Conservation (phyloP, 2,888 invertebrate species). For the Dryocosmus kuriphilus region DNA sequence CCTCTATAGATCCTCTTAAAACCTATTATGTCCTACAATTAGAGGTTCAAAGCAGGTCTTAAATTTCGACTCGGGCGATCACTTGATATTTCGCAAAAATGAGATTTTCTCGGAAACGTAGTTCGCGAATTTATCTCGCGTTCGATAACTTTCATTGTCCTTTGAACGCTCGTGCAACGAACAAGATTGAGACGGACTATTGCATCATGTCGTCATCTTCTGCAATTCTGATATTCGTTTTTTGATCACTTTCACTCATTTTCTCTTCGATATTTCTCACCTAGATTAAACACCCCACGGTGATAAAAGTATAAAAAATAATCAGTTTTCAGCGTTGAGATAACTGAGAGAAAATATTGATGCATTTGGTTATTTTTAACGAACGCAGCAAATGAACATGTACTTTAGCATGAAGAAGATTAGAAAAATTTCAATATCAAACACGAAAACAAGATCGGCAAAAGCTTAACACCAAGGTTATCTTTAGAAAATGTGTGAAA, state of each 20-base stretch:
- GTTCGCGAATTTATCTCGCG: conserved; percentile 53
- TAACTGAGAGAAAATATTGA: neutral
- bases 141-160: conserved; percentile 55
- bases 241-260: neutral
- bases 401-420: conserved; percentile 6
- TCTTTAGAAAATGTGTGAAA: conserved; percentile 6
- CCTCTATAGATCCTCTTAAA: no score
- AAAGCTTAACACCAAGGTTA: neutral
- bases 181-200: conserved; percentile 20
- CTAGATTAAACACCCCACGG: neutral
- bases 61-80: no score
- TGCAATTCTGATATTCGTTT: neutral
- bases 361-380: conserved; percentile 7
- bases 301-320: neutral
- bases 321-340: neutral
- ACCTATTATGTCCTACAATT: no score
- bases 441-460: neutral
- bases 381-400: neutral
- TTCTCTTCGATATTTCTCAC: neutral
- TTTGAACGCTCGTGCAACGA: conserved; percentile 52
- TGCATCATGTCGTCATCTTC: conserved; percentile 21
- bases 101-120: conserved; percentile 43
- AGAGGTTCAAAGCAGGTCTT: no score
- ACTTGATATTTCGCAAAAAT: conserved; percentile 49
- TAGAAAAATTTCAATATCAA: conserved; percentile 2